Evolutionary conservation across 2,888 invertebrate genomes (phyloP).

Genomic region (Drosophila nr. perissopoda): DNA sequence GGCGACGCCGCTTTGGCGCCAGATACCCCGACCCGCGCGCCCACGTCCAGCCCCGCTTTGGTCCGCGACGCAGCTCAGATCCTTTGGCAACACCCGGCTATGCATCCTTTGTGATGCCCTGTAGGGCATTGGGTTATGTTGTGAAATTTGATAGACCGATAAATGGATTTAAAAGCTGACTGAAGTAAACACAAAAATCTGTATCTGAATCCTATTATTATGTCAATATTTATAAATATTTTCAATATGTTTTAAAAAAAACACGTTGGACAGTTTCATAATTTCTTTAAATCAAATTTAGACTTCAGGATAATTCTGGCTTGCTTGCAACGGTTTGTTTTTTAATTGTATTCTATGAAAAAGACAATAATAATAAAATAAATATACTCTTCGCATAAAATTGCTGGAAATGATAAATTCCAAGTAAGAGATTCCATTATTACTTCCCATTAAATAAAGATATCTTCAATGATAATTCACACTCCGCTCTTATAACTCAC

Average conservation of each 20-base stretch:
- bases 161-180: neutral
- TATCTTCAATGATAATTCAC: neutral
- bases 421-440: neutral
- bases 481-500: neutral
- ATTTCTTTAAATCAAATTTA: neutral
- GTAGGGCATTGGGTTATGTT: conserved; percentile 41
- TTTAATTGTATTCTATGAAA: neutral
- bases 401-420: neutral
- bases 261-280: neutral
- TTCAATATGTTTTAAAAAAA: neutral
- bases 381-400: neutral
- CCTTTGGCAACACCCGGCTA: conserved; percentile 44
- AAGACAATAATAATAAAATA: neutral
- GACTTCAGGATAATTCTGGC: neutral
- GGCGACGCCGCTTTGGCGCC: conserved; percentile 75
- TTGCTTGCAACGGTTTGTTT: neutral
- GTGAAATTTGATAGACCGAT: conserved; percentile 19
- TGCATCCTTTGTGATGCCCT: conserved; percentile 45
- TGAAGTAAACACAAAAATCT: neutral
- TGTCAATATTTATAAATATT: neutral
- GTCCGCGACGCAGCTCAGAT: conserved; percentile 40
- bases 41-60: conserved; percentile 10
- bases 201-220: neutral
- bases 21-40: conserved; percentile 13
- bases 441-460: neutral